Conservation (phyloP, 2,888 invertebrate genomes). For the Vandiemenella viatica region DNA sequence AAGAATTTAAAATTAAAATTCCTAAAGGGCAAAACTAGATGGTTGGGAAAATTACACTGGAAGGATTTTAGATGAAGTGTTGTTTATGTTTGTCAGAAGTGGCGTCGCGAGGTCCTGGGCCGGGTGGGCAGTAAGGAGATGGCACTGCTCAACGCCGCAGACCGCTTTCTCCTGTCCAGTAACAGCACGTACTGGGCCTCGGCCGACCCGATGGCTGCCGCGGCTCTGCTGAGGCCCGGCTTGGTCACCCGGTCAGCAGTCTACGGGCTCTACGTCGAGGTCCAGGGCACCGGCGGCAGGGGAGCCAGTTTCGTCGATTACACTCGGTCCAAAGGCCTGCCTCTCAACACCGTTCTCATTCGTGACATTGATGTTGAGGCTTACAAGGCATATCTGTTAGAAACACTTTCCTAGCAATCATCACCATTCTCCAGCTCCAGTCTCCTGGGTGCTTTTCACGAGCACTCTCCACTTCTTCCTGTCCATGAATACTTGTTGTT, state of each 20-base stretch:
- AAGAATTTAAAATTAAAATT: too few species aligned
- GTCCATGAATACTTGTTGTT: too few species aligned
- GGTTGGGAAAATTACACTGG: too few species aligned
- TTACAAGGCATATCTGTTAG: neutral
- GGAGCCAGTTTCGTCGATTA: conserved; percentile 9
- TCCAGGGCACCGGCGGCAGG: neutral
- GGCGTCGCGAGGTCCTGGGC: conserved; percentile 35
- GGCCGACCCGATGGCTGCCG: conserved; percentile 5
- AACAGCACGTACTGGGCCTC: neutral
- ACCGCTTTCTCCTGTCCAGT: conserved; percentile 19
- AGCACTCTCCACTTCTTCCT: too few species aligned
- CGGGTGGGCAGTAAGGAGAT: conserved; percentile 27
- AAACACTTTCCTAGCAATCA: too few species aligned
- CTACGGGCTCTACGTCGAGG: neutral
- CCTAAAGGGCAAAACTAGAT: too few species aligned
- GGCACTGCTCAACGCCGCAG: conserved; percentile 35
- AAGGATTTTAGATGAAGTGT: too few species aligned
- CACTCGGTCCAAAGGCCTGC: neutral
- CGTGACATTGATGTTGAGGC: neutral
- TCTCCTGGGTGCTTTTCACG: too few species aligned
- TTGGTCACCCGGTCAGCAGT: neutral
- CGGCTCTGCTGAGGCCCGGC: neutral
- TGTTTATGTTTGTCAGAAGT: conserved; percentile 31
- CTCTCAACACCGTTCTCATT: conserved; percentile 2
- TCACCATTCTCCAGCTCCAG: too few species aligned